Base-by-base conservation (phyloP, 2,797 vertebrate genomes). In the Rhinophrynus dorsalis region DNA sequence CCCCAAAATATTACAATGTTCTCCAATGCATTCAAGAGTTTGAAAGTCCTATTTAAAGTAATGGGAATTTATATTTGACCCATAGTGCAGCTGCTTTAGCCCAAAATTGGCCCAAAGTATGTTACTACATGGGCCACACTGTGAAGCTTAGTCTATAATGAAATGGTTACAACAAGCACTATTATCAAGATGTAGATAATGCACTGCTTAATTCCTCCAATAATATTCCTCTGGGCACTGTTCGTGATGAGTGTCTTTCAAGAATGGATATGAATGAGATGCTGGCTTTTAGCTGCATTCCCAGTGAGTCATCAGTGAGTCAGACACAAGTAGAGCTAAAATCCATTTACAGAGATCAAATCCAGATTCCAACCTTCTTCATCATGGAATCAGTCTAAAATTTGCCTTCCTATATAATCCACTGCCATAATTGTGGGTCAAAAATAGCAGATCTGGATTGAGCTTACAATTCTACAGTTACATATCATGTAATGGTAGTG, bases 291-390 rank as follows among this genome's bases (percentile, higher is more conserved):
- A 55, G 40, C 56, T 38, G 3, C 12, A 23, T 40, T 50, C 42
- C 27, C 42, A 57, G 15, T 55, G 40, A 80, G 74, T 74, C 78
- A 77, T 30, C 66, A 44, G 13, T 68, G 61, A 83, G 51, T 78
- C 64, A 42, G 1, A 59, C 1, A 56, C 0, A 1, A 71, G 33
- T 21, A n/a, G n/a, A n/a, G 57, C 30, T 30, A 10, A 60, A 9
- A 67, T 75, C 30, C 51, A 77, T 1, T 20, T 5, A 11, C 10
- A 52, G 63, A 65, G 58, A 80, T 78, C 71, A 76, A 76, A 79
- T 75, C 57, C 72, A 76, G 75, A 81, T 74, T 76, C 75, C 67
- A 60, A 56, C 38, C 63, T 70, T 52, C 13, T 63, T 71, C 21
- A 73, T 56, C 18, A 69, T 47, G 6, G 74, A 74, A 27, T 56